A percentile compares a stretch with the other conserved stretches of the same genome.
phyloP scores from a whole-genome alignment of 2,888 invertebrate genomes.

The Dryadula phaetusa region DNA sequence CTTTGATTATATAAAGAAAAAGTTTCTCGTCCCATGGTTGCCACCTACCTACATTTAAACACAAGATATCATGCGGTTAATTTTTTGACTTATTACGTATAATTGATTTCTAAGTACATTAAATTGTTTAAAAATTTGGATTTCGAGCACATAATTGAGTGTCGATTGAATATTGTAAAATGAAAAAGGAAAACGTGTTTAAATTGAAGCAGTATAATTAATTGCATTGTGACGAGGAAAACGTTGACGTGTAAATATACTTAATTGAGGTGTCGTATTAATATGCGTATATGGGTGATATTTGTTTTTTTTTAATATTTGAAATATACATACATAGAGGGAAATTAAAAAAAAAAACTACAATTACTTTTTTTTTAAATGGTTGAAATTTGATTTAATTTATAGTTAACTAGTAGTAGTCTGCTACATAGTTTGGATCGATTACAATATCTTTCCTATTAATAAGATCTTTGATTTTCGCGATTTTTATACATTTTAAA shows the following conservation, averaged over 20 bases:
- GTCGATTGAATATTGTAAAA: conserved; percentile 22
- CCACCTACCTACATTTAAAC: neutral
- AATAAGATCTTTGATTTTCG: too few relatives aligned
- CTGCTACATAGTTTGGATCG: too few relatives aligned
- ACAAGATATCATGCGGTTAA: neutral
- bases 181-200: conserved; percentile 14
- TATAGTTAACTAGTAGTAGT: too few relatives aligned
- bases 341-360: neutral
- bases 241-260: conserved; percentile 10
- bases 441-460: too few relatives aligned
- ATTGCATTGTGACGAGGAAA: conserved; percentile 9
- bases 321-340: neutral
- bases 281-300: neutral
- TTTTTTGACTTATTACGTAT: neutral
- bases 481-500: too few relatives aligned
- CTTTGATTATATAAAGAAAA: too few relatives aligned
- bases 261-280: neutral
- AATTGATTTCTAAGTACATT: neutral
- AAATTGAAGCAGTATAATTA: conserved; percentile 23
- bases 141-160: conserved; percentile 1
- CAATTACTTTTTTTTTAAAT: too few relatives aligned
- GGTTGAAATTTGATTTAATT: too few relatives aligned
- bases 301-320: neutral
- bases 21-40: too few relatives aligned
- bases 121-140: neutral